Evolutionary conservation across 1,140 invertebrate species (phyloP).

Genomic region (Drosophila repleta): DNA sequence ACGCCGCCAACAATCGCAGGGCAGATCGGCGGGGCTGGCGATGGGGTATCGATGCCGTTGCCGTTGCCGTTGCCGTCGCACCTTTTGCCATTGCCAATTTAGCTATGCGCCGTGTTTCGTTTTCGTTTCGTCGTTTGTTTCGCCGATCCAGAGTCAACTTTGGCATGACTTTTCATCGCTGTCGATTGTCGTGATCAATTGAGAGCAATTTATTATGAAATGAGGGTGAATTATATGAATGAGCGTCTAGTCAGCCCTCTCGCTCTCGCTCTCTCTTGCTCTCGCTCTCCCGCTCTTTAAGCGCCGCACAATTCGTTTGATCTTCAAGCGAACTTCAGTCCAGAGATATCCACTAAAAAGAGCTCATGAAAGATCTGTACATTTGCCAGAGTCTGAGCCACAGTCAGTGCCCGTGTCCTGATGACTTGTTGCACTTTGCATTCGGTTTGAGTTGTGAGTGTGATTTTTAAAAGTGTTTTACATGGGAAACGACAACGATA

Average conservation of each 20-base stretch:
- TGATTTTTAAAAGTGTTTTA: slow-evolving; percentile 83
- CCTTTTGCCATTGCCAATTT: slow-evolving; percentile 67
- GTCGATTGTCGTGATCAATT: slow-evolving; percentile 84
- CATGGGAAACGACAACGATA: slow-evolving; percentile 78
- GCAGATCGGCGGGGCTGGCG: slow-evolving; percentile 5
- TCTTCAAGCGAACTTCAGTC: slow-evolving; percentile 54
- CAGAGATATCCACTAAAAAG: slow-evolving; percentile 10
- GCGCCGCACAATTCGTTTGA: slow-evolving; percentile 81
- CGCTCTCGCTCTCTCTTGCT: slow-evolving; percentile 16
- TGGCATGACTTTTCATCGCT: slow-evolving; percentile 83
- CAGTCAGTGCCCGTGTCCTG: slow-evolving; percentile 36
- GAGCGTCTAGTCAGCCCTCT: slow-evolving; percentile 52
- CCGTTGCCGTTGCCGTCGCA: slow-evolving; percentile 28
- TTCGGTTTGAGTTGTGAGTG: slow-evolving; percentile 80
- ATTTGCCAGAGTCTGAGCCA: slow-evolving; percentile 30
- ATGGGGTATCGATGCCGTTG: slow-evolving; percentile 36
- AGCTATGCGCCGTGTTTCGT: slow-evolving; percentile 57
- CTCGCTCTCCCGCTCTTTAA: slow-evolving; percentile 43
- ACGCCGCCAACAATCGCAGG: slow-evolving; percentile 63
- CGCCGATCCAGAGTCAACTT: slow-evolving; percentile 68
- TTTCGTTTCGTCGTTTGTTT: slow-evolving; percentile 67
- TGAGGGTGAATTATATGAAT: slow-evolving; percentile 84
- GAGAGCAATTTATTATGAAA: slow-evolving; percentile 84
- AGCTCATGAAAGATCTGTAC: slow-evolving; percentile 73
- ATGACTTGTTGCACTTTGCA: slow-evolving; percentile 78